phyloP scores from a whole-genome alignment of 2,888 invertebrate species.

The Acrocera orbiculus region DNA sequence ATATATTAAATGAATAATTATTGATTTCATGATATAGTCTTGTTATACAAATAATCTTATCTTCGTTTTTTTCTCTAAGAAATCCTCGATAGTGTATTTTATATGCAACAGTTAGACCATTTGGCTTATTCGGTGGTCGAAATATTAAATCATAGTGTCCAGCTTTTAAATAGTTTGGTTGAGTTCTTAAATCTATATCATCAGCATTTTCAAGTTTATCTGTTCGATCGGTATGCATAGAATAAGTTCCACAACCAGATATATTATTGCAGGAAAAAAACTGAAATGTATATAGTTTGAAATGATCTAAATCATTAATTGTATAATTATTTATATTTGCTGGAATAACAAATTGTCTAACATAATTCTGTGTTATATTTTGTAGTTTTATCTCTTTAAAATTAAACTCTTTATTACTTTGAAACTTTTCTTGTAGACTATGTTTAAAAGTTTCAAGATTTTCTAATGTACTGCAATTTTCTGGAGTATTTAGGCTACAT shows the following conservation, averaged over 20 bases:
- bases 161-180: constrained; percentile 6
- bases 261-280: constrained; percentile 40
- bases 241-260: constrained; percentile 33
- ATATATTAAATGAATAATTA: constrained; percentile 9
- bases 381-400: too few species aligned
- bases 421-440: too few species aligned
- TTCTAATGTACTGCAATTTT: constrained; percentile 15
- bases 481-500: constrained; percentile 15
- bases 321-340: constrained; percentile 10
- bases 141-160: constrained; percentile 31
- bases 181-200: constrained; percentile 22
- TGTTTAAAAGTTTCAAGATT: not conserved
- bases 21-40: constrained; percentile 18
- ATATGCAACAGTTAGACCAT: constrained; percentile 46
- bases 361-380: too few species aligned
- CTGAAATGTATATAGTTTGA: constrained; percentile 39
- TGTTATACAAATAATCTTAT: constrained; percentile 31
- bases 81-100: constrained; percentile 32
- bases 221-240: constrained; percentile 35
- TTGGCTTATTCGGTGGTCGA: constrained; percentile 43
- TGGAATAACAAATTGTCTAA: not conserved
- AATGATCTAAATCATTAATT: constrained; percentile 36
- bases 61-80: constrained; percentile 15
- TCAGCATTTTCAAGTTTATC: constrained; percentile 27
- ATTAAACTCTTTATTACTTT: too few species aligned